Conservation (phyloP, 2,113 vertebrate genomes). For the Muntiacus muntjak region DNA sequence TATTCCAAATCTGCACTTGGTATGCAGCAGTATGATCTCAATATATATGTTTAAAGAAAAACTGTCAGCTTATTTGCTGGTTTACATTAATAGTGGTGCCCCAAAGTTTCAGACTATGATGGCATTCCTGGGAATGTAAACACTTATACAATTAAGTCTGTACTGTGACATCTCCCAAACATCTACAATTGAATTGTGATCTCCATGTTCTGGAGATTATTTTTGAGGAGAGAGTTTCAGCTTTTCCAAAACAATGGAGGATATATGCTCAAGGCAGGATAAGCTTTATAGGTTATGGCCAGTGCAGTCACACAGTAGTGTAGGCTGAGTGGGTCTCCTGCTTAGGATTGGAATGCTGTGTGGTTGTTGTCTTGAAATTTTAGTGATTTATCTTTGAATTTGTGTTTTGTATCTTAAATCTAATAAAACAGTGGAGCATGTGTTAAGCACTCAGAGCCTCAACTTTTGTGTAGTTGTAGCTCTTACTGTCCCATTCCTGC, state of each 20-base stretch:
- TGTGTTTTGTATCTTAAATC: background rate
- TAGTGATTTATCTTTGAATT: background rate
- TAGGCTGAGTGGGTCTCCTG: background rate
- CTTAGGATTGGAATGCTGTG: background rate
- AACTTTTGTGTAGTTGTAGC: fast-evolving
- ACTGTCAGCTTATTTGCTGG: fast-evolving
- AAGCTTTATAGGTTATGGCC: background rate
- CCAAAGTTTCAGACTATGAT: fast-evolving
- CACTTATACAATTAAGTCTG: fast-evolving
- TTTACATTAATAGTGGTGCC: fast-evolving
- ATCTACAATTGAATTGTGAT: fast-evolving
- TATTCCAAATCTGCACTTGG: background rate
- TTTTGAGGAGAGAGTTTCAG: background rate
- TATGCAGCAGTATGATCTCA: background rate
- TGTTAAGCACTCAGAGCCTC: fast-evolving
- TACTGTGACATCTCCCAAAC: too few species aligned
- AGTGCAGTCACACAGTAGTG: fast-evolving
- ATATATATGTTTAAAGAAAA: too few species aligned
- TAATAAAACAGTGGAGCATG: fast-evolving
- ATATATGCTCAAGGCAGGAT: background rate
- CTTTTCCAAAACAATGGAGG: background rate
- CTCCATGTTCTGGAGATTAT: background rate
- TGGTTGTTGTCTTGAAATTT: background rate
- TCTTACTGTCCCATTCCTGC: fast-evolving
- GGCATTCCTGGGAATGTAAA: background rate